Conservation (phyloP, 1,140 invertebrate species). For the Eumaeus atala region DNA sequence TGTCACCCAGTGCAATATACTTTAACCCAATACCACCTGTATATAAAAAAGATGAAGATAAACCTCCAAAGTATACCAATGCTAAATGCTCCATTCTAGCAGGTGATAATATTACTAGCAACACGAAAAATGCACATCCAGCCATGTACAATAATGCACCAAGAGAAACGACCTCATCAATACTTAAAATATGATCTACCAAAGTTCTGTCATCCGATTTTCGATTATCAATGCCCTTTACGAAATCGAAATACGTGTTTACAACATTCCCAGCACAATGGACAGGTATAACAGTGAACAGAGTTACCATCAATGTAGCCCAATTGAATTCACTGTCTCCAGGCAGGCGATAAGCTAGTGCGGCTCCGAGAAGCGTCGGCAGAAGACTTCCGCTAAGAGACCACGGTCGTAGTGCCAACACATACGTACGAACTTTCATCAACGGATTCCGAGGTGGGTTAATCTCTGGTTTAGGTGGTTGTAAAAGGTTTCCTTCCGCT, state of each 20-base stretch:
- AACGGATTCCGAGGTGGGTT: conserved; percentile 69
- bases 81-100: conserved; percentile 96
- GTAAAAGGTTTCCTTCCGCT: conserved; percentile 57
- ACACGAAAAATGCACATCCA: conserved; percentile 92
- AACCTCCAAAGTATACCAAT: conserved; percentile 93
- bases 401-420: conserved; percentile 92
- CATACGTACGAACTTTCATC: conserved; percentile 90
- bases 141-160: conserved; percentile 90
- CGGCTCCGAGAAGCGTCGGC: conserved; percentile 90
- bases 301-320: conserved; percentile 85
- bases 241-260: conserved; percentile 96
- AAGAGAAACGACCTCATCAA: conserved; percentile 89
- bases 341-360: conserved; percentile 87
- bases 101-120: conserved; percentile 85
- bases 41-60: conserved; percentile 95
- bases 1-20: conserved; percentile 93
- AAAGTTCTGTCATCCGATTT: conserved; percentile 94
- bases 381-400: conserved; percentile 92
- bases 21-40: conserved; percentile 96
- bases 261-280: conserved; percentile 98
- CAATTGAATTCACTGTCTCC: conserved; percentile 83
- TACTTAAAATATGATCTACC: conserved; percentile 90
- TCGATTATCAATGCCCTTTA: conserved; percentile 93
- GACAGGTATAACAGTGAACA: conserved; percentile 90
- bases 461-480: conserved; percentile 51